These are phyloP conservation scores for Decapterus maruadsi DNA, from an alignment of 2,797 vertebrate species.

Conservation along the genomic window DNA sequence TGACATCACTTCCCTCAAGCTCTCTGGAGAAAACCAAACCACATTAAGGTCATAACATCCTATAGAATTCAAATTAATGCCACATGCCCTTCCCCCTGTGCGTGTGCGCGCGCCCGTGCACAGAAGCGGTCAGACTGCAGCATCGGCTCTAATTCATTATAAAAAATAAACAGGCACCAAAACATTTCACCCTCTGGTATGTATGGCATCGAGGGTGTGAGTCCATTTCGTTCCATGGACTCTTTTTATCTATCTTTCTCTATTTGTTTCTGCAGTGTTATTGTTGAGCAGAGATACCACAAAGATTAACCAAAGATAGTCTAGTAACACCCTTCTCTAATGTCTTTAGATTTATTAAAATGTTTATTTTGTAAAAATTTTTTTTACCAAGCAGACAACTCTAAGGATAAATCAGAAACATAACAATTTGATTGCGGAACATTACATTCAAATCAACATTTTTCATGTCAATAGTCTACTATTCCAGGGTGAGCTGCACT, in stretches of 20 bases:
- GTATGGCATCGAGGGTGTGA: neutral
- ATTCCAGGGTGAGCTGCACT: neutral
- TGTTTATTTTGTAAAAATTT: neutral
- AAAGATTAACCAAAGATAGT: neutral
- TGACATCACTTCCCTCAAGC: conserved; percentile 43
- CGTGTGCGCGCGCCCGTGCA: too few relatives aligned
- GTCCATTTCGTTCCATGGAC: neutral
- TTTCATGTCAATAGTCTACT: neutral
- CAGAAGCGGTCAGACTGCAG: conserved; percentile 25
- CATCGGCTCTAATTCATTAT: conserved; percentile 44
- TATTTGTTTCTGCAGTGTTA: conserved; percentile 5
- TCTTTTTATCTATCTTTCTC: neutral
- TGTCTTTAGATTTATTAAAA: neutral
- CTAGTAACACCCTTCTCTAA: neutral
- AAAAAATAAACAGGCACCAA: conserved; percentile 14
- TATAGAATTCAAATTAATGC: conserved; percentile 56
- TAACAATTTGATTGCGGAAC: too few relatives aligned
- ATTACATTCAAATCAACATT: neutral
- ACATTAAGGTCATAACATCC: conserved; percentile 57
- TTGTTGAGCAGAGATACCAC: conserved; percentile 17
- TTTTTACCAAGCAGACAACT: neutral
- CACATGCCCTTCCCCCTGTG: conserved; percentile 50
- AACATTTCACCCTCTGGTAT: conserved; percentile 15
- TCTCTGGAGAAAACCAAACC: conserved; percentile 56
- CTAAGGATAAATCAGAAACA: neutral